Evolutionary conservation across 2,113 vertebrate genomes (phyloP).

Genomic region (Delphinus delphis): DNA sequence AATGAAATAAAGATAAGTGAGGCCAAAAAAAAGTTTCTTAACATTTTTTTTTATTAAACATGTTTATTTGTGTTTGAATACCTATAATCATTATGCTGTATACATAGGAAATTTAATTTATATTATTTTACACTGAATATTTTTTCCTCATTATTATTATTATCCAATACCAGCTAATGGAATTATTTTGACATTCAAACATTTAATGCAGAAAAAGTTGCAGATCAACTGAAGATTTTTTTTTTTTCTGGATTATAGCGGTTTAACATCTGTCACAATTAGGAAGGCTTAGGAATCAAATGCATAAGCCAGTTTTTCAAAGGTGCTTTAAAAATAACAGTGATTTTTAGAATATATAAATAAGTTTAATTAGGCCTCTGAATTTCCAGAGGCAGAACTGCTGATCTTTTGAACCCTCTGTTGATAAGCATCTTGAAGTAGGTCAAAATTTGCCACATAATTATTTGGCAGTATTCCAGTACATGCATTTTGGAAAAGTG

Average conservation of each 20-base stretch:
- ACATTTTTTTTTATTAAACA: neutral
- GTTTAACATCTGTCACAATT: slow-evolving; percentile 58
- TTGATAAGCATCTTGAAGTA: slow-evolving; percentile 53
- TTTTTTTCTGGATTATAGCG: neutral
- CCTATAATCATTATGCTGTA: neutral
- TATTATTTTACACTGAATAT: neutral
- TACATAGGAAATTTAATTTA: neutral
- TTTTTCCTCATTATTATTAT: neutral
- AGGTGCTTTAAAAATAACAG: slow-evolving; percentile 58
- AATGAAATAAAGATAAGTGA: neutral
- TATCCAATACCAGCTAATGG: neutral
- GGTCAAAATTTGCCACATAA: slow-evolving; percentile 44
- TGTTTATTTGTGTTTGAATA: neutral
- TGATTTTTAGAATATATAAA: slow-evolving; percentile 56
- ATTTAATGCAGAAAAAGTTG: slow-evolving; percentile 5
- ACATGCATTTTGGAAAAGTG: slow-evolving; percentile 42
- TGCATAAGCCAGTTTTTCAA: slow-evolving; percentile 25
- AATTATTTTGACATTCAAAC: slow-evolving; percentile 42
- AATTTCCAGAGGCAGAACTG: slow-evolving; percentile 46
- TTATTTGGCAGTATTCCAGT: slow-evolving; percentile 47
- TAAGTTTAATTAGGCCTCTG: slow-evolving; percentile 50
- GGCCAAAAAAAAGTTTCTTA: neutral
- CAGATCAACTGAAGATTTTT: slow-evolving; percentile 9
- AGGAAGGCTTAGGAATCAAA: slow-evolving; percentile 50
- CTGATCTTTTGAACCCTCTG: slow-evolving; percentile 60